These are phyloP conservation scores for Maccullochella peelii DNA, from an alignment of 2,113 vertebrate species.

Conservation along the genomic window DNA sequence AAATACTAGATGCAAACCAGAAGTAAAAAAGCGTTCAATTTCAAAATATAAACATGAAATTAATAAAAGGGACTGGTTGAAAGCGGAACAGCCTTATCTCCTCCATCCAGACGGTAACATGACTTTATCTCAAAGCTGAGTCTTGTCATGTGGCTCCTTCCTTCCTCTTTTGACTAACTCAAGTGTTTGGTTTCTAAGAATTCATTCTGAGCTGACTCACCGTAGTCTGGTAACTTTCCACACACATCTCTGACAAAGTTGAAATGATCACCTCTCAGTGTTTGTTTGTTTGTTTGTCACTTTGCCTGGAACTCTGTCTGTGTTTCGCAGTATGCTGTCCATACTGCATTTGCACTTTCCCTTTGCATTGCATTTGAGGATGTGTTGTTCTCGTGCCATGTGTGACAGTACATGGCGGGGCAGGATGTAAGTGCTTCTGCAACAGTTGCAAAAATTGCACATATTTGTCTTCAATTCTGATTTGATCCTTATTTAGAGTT, in stretches of 20 bases:
- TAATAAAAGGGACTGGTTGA: neutral
- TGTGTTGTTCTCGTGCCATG: neutral
- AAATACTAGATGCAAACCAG: no score
- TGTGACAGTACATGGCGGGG: neutral
- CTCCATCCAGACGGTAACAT: neutral
- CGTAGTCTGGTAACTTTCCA: neutral
- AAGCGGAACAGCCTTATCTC: conserved; percentile 49
- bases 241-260: neutral
- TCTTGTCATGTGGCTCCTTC: conserved; percentile 17
- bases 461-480: neutral
- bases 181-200: conserved; percentile 46
- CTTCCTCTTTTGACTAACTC: conserved; percentile 46
- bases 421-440: neutral
- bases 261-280: neutral
- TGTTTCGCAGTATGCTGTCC: neutral
- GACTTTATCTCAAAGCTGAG: conserved; percentile 1
- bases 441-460: neutral
- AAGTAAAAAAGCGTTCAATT: neutral
- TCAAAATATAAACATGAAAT: neutral
- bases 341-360: neutral
- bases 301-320: neutral
- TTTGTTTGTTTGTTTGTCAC: neutral
- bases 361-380: neutral
- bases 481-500: no score
- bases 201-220: conserved; percentile 20